Conservation (phyloP, 2,113 vertebrate genomes). For the Myanophis thanlyinensis region DNA sequence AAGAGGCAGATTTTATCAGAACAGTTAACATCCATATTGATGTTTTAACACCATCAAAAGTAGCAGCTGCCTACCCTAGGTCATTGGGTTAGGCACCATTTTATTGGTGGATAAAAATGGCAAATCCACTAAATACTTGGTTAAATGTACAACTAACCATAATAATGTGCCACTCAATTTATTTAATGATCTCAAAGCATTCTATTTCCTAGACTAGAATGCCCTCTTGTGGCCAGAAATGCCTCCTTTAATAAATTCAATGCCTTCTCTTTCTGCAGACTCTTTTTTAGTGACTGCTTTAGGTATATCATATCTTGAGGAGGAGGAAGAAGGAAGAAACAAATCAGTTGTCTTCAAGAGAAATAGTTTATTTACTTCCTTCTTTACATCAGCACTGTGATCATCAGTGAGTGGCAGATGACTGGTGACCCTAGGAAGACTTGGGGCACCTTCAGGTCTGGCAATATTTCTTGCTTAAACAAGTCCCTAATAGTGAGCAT, state of each 20-base stretch:
- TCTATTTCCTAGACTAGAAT: not conserved
- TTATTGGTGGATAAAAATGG: not conserved
- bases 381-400: not conserved
- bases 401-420: not conserved
- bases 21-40: not conserved
- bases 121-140: not conserved
- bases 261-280: not conserved
- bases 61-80: not conserved
- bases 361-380: not conserved
- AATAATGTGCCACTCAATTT: not conserved
- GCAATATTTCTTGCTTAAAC: not conserved
- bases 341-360: not conserved
- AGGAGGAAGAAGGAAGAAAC: not conserved
- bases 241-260: not conserved
- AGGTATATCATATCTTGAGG: no score
- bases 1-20: not conserved
- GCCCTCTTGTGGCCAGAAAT: slow-evolving; percentile 9
- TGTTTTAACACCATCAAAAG: not conserved
- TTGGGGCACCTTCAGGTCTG: not conserved
- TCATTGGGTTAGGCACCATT: not conserved
- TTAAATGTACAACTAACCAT: not conserved
- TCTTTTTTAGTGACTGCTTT: not conserved
- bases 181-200: not conserved
- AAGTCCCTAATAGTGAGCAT: not conserved
- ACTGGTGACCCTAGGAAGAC: not conserved